Conservation (phyloP, 2,113 vertebrate species). For the Micromys minutus region DNA sequence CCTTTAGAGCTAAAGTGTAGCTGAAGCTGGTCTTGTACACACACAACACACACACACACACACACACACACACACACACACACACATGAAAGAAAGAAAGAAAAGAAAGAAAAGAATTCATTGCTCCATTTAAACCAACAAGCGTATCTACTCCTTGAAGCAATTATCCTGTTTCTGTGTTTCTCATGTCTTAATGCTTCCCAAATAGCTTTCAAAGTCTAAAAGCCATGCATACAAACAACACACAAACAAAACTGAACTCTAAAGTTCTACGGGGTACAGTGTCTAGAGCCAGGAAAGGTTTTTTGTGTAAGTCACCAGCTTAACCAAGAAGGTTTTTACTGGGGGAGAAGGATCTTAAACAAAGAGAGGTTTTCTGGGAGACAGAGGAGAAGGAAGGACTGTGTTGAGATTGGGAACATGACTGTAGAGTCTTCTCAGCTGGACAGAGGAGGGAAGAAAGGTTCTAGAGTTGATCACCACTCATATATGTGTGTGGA, state of each 20-base stretch:
- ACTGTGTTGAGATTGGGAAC: neutral
- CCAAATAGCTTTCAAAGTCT: constrained; percentile 20
- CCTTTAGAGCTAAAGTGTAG: neutral
- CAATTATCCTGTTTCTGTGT: neutral
- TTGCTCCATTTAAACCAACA: neutral
- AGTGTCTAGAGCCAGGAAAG: neutral
- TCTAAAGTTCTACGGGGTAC: neutral
- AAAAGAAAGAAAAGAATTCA: constrained; percentile 34
- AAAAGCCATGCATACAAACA: constrained; percentile 11
- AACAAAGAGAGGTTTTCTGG: constrained; percentile 13
- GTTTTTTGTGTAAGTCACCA: constrained; percentile 18
- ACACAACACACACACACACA: no score
- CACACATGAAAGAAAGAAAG: neutral
- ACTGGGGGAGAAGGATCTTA: constrained; percentile 13
- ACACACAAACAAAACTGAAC: neutral
- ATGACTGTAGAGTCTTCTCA: neutral
- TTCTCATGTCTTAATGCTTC: constrained; percentile 16
- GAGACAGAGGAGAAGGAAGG: neutral
- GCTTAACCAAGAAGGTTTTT: neutral
- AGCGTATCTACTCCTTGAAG: neutral
- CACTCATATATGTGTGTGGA: neutral
- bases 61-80: no score
- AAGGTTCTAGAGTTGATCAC: neutral
- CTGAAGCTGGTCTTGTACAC: constrained; percentile 16
- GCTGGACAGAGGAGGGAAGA: neutral